Evolutionary conservation across 2,797 vertebrate species (phyloP).

Genomic region (Poeciliopsis turneri): DNA sequence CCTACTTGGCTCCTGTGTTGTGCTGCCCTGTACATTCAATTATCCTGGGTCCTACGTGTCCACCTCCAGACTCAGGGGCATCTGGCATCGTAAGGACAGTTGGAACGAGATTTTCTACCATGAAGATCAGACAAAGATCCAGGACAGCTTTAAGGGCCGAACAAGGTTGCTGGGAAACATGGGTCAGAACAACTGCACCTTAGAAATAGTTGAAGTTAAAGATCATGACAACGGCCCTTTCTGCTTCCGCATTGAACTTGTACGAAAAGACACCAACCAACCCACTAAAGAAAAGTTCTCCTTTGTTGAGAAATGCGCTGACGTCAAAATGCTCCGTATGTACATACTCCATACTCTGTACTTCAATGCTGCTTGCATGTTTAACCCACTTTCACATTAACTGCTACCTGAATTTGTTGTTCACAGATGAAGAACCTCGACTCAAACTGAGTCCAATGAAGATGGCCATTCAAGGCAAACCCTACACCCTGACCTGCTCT

Average conservation of each 20-base stretch:
- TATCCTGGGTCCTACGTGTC: conserved; percentile 37
- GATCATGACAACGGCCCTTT: conserved; percentile 64
- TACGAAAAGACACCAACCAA: accelerated
- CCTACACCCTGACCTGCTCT: conserved; percentile 56
- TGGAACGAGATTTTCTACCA: neutral
- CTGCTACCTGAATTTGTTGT: neutral
- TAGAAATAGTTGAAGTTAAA: conserved; percentile 55
- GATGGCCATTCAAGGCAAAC: conserved; percentile 24
- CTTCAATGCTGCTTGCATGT: neutral
- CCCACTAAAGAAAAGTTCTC: conserved; percentile 29
- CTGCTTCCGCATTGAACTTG: conserved; percentile 66
- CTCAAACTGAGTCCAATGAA: neutral
- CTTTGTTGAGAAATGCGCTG: conserved; percentile 53
- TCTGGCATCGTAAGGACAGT: conserved; percentile 48
- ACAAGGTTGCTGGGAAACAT: conserved; percentile 61
- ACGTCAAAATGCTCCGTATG: conserved; percentile 46
- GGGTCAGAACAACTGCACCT: conserved; percentile 61
- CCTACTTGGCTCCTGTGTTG: conserved; percentile 69
- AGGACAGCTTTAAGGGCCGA: conserved; percentile 45
- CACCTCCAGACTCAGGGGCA: conserved; percentile 41
- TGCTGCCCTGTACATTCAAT: conserved; percentile 73
- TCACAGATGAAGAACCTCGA: conserved; percentile 35
- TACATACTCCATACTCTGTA: neutral
- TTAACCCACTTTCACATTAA: neutral
- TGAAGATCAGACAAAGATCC: accelerated